Conservation (phyloP, 2,888 invertebrate species). For the Drosophila anomalata region DNA sequence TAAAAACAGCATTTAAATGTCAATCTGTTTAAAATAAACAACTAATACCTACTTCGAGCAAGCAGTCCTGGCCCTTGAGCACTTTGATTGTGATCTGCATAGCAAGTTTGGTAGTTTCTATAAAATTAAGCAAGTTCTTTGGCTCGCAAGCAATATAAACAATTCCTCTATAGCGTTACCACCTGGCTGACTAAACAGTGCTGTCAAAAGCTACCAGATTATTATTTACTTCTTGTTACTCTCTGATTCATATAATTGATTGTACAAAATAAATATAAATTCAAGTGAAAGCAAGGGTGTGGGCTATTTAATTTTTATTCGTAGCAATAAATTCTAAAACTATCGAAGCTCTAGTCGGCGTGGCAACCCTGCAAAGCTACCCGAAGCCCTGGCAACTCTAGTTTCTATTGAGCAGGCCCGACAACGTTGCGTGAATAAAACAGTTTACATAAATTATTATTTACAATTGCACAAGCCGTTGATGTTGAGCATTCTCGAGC, state of each 20-base stretch:
- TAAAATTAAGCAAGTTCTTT: slow-evolving; percentile 10
- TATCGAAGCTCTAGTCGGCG: slow-evolving; percentile 19
- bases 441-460: slow-evolving; percentile 72
- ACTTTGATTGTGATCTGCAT: slow-evolving; percentile 91
- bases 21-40: not conserved
- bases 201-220: slow-evolving; percentile 2
- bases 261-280: not conserved
- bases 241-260: not conserved
- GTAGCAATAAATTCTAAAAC: not conserved
- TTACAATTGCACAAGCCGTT: slow-evolving; percentile 54
- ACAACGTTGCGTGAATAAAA: slow-evolving; percentile 77
- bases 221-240: not conserved
- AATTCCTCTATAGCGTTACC: slow-evolving; percentile 41
- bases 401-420: slow-evolving; percentile 55
- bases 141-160: slow-evolving; percentile 35
- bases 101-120: slow-evolving; percentile 24
- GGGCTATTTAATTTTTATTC: not conserved
- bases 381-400: slow-evolving; percentile 35
- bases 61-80: slow-evolving; percentile 89
- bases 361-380: slow-evolving; percentile 47
- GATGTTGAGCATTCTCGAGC: slow-evolving; percentile 54
- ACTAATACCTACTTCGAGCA: slow-evolving; percentile 86
- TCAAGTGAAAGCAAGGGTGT: not conserved
- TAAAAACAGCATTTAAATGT: not conserved
- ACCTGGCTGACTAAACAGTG: slow-evolving; percentile 3